A percentile compares a stretch with the other conserved stretches of the same genome.
Evolutionary conservation across 2,797 vertebrate genomes (phyloP).

Genomic region (Peromyscus aztecus): DNA sequence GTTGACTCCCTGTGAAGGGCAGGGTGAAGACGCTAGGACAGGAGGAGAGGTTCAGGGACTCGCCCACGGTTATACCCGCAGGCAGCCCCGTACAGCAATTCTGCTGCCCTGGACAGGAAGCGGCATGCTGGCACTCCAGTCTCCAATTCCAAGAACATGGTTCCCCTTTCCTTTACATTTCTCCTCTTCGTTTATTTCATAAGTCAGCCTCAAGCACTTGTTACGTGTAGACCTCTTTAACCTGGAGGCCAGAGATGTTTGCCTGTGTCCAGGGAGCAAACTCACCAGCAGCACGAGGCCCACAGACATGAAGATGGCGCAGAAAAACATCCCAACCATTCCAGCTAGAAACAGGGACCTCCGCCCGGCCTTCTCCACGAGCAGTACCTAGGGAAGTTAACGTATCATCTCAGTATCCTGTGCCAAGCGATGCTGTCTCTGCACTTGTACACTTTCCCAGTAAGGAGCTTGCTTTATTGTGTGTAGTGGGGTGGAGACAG

Average conservation of each 20-base stretch:
- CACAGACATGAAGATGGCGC: conserved; percentile 94
- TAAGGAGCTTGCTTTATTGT: background rate
- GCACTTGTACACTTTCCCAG: background rate
- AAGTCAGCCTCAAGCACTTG: background rate
- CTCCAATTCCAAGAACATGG: background rate
- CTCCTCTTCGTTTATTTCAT: conserved; percentile 4
- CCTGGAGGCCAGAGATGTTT: background rate
- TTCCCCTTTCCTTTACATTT: background rate
- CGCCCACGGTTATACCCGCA: background rate
- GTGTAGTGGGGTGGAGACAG: background rate
- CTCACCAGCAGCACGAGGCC: conserved; percentile 94
- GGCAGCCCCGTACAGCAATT: background rate
- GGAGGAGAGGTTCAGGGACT: background rate
- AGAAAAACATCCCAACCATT: conserved; percentile 94
- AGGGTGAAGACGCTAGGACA: background rate
- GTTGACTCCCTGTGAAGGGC: background rate
- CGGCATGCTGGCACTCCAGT: background rate
- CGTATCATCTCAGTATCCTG: background rate
- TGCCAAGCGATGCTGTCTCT: background rate
- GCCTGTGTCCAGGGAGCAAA: background rate
- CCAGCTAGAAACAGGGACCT: conserved; percentile 93
- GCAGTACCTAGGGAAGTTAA: conserved; percentile 90
- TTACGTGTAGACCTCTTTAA: background rate
- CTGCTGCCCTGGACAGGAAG: background rate
- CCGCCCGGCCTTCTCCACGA: conserved; percentile 95